These are phyloP conservation scores for Belgica antarctica DNA, from an alignment of 2,888 invertebrate species.

Conservation along the genomic window DNA sequence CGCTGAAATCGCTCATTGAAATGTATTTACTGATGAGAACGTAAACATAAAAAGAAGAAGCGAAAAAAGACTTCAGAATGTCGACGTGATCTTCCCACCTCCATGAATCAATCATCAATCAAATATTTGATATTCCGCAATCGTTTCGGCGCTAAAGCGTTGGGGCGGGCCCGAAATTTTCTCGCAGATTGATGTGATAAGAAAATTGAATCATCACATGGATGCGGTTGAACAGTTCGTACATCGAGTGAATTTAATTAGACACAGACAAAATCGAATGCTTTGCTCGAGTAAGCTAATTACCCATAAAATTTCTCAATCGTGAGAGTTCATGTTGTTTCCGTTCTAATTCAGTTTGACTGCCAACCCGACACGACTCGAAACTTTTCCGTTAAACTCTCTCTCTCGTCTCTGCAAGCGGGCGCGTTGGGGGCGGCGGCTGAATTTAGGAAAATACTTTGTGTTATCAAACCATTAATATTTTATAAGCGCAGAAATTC, in stretches of 20 bases:
- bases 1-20: neutral
- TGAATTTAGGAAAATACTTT: slow-evolving; percentile 40
- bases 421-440: neutral
- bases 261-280: slow-evolving; percentile 9
- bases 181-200: slow-evolving; percentile 32
- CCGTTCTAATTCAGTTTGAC: too few species aligned
- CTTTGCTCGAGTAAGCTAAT: slow-evolving; percentile 17
- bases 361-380: slow-evolving; percentile 15
- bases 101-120: slow-evolving; percentile 40
- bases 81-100: slow-evolving; percentile 37
- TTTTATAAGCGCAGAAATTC: slow-evolving; percentile 40
- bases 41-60: neutral
- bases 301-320: slow-evolving; percentile 40
- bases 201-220: slow-evolving; percentile 40
- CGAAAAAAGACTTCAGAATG: neutral
- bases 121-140: slow-evolving; percentile 41
- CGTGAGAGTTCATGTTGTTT: slow-evolving; percentile 36
- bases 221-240: neutral
- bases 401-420: too few species aligned
- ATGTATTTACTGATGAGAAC: slow-evolving; percentile 15
- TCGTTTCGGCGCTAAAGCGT: slow-evolving; percentile 23
- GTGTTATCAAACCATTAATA: slow-evolving; percentile 38
- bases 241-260: slow-evolving; percentile 33
- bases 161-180: slow-evolving; percentile 2
- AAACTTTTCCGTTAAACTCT: slow-evolving; percentile 13